These are phyloP conservation scores for Eupeodes latifasciatus DNA, from an alignment of 2,888 invertebrate genomes.

Conservation along the genomic window DNA sequence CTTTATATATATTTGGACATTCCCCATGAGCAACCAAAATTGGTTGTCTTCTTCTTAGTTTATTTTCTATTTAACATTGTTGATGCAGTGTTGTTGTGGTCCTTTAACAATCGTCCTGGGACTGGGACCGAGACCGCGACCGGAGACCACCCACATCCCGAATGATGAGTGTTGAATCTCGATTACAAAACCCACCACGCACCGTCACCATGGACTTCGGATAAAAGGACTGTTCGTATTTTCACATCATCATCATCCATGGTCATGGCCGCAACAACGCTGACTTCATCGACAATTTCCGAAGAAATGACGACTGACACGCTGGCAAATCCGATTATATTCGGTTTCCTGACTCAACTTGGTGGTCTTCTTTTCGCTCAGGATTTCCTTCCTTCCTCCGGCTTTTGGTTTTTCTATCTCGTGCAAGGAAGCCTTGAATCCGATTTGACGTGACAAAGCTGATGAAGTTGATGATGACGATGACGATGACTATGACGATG, in stretches of 20 bases:
- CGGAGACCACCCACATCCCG: not conserved
- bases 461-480: slow-evolving; percentile 10
- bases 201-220: not conserved
- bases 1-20: slow-evolving; percentile 32
- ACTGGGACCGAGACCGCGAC: not conserved
- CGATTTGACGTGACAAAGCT: slow-evolving; percentile 9
- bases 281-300: slow-evolving; percentile 55
- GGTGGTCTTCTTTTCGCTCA: slow-evolving; percentile 41
- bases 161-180: slow-evolving; percentile 21
- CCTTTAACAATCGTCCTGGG: slow-evolving; percentile 56
- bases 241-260: slow-evolving; percentile 4
- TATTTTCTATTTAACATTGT: slow-evolving; percentile 21
- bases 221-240: slow-evolving; percentile 17
- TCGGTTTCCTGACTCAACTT: slow-evolving; percentile 60
- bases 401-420: slow-evolving; percentile 26
- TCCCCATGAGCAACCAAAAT: slow-evolving; percentile 44
- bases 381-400: slow-evolving; percentile 44
- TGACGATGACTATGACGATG: slow-evolving; percentile 1
- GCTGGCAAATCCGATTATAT: slow-evolving; percentile 71
- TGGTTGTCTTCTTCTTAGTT: slow-evolving; percentile 34
- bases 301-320: slow-evolving; percentile 45
- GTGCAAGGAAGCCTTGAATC: slow-evolving; percentile 25
- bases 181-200: slow-evolving; percentile 14
- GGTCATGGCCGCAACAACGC: slow-evolving; percentile 11
- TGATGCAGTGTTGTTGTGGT: slow-evolving; percentile 34